A percentile compares a stretch with the other conserved stretches of the same genome.
Evolutionary conservation across 2,888 invertebrate species (phyloP).

Genomic region (Mesodorylaimus sp.): DNA sequence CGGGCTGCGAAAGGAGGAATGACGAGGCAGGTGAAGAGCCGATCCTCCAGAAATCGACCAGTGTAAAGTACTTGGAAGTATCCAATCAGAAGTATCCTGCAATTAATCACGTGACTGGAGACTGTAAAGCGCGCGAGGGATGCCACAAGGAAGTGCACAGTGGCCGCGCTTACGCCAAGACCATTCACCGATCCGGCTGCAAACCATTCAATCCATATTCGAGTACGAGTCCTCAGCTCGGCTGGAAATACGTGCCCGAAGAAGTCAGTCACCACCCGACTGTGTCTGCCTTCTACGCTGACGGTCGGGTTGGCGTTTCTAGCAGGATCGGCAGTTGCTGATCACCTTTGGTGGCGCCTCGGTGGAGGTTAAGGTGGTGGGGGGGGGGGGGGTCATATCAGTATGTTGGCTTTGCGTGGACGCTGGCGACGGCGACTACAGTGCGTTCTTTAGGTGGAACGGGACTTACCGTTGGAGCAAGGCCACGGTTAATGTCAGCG

Average conservation of each 20-base stretch:
- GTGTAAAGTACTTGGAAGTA: no score
- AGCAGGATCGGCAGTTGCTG: constrained; percentile 3
- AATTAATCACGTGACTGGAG: no score
- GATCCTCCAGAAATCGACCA: no score
- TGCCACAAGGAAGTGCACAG: no score
- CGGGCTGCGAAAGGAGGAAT: no score
- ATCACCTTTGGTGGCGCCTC: constrained; percentile 3
- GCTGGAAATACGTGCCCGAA: constrained; percentile 78
- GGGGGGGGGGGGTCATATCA: background rate
- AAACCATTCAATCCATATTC: constrained; percentile 94
- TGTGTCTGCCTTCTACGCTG: constrained; percentile 5
- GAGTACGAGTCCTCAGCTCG: constrained; percentile 65
- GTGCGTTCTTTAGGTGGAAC: constrained; percentile 42
- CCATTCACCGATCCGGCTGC: constrained; percentile 49
- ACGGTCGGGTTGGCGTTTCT: constrained; percentile 1
- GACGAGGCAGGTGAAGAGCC: no score
- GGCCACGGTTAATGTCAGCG: constrained; percentile 67
- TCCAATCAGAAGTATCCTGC: no score
- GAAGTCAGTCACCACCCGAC: constrained; percentile 46
- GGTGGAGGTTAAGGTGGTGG: constrained; percentile 2
- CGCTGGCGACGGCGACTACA: no score
- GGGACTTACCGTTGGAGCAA: constrained; percentile 60
- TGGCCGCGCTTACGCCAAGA: constrained; percentile 39
- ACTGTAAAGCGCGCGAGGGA: no score
- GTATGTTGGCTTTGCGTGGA: no score